phyloP scores from a whole-genome alignment of 30 jellyfish, hydroid and myxozoan species.

The Turritopsis dohrnii region DNA sequence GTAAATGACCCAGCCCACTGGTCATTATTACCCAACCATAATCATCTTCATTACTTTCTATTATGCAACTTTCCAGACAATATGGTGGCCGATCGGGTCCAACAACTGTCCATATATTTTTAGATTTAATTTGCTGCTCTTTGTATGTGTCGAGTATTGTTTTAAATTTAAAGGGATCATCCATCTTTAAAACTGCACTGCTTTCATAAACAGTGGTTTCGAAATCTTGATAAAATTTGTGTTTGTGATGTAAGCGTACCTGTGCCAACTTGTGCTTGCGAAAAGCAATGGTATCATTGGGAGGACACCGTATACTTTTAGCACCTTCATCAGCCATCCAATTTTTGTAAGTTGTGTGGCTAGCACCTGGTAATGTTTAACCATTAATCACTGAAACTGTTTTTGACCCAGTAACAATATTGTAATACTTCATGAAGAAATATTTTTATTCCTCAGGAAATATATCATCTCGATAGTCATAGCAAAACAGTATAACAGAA shows the following conservation, averaged over 20 bases:
- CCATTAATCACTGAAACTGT: not conserved
- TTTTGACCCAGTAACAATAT: not conserved
- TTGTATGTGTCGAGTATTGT: not conserved
- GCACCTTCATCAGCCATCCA: conserved; percentile 1
- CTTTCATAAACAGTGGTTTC: not conserved
- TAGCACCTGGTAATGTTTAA: not conserved
- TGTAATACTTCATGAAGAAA: not conserved
- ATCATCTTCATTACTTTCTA: not conserved
- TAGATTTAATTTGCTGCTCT: not conserved
- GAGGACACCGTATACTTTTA: not conserved
- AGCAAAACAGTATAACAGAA: too few species aligned
- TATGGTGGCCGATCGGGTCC: not conserved
- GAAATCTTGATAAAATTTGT: too few species aligned
- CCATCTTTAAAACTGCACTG: not conserved
- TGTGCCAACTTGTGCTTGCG: too few species aligned
- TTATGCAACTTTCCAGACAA: not conserved
- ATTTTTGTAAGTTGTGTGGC: not conserved
- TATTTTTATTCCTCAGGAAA: too few species aligned
- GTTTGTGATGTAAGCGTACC: too few species aligned
- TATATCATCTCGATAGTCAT: too few species aligned
- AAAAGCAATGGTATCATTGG: not conserved
- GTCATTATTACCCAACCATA: not conserved
- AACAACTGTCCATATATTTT: not conserved
- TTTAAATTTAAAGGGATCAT: not conserved
- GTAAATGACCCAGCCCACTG: not conserved